Percentiles rank a stretch among this genome's conserved stretches.
Conservation (phyloP, 2,113 vertebrate species). For the Pseudorectes ferrugineus region DNA sequence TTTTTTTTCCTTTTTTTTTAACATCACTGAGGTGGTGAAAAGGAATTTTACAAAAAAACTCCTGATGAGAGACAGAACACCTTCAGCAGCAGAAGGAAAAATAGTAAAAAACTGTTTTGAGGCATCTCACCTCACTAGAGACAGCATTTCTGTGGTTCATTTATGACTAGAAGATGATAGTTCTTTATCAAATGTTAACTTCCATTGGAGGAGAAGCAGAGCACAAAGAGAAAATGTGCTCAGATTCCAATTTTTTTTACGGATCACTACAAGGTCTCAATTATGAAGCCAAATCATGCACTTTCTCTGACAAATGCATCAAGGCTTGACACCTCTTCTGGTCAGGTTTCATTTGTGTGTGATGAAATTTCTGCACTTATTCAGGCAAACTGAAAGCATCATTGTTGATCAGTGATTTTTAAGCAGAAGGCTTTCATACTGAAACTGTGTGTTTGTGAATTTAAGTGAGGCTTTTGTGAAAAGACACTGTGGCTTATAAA, state of each 20-base stretch:
- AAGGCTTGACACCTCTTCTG: not conserved
- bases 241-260: not conserved
- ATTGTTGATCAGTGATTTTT: slow-evolving; percentile 15
- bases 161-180: not conserved
- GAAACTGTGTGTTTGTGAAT: not conserved
- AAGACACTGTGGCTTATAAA: not conserved
- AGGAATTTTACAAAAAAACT: not conserved
- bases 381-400: slow-evolving; percentile 10
- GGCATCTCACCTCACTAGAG: not conserved
- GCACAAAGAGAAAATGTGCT: not conserved
- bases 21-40: not conserved
- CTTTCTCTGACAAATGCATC: slow-evolving; percentile 1
- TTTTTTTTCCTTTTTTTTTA: not conserved
- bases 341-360: slow-evolving; percentile 18
- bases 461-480: not conserved
- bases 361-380: slow-evolving; percentile 7
- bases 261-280: not conserved
- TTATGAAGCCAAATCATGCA: slow-evolving; percentile 14
- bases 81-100: not conserved
- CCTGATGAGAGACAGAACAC: not conserved
- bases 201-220: not conserved
- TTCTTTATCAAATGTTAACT: not conserved
- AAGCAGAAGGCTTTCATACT: not conserved
- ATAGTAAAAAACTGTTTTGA: not conserved
- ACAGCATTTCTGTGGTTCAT: not conserved